Conservation (phyloP, 1,140 invertebrate species). For the Heliconius himera region DNA sequence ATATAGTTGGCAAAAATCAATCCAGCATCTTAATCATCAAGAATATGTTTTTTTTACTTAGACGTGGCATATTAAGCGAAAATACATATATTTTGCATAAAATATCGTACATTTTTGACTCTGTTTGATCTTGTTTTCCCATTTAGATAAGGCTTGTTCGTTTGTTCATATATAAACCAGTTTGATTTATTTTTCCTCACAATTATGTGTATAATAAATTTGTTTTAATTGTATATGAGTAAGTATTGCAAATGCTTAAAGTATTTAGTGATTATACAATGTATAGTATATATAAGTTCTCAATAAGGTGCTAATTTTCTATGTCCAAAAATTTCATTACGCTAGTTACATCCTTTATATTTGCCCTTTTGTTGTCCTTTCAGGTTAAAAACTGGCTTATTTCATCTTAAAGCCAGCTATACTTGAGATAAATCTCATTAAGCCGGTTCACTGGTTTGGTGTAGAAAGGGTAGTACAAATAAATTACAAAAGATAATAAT, state of each 20-base stretch:
- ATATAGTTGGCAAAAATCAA: too few relatives aligned
- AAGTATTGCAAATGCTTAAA: background rate
- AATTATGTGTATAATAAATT: too few relatives aligned
- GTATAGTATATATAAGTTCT: background rate
- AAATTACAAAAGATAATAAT: background rate
- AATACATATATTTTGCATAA: too few relatives aligned
- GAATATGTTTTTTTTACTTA: too few relatives aligned
- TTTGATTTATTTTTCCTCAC: too few relatives aligned
- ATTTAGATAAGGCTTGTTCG: too few relatives aligned
- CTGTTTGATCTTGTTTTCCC: too few relatives aligned
- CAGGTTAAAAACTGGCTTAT: background rate
- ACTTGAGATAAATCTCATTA: constrained; percentile 11
- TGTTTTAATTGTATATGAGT: too few relatives aligned
- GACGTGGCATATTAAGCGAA: too few relatives aligned
- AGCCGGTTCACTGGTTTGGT: background rate
- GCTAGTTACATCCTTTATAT: background rate
- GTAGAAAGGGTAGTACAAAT: background rate
- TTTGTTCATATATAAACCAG: too few relatives aligned
- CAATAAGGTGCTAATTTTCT: background rate
- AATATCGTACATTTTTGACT: too few relatives aligned
- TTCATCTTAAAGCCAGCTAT: constrained; percentile 2
- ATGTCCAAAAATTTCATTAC: background rate
- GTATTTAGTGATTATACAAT: background rate
- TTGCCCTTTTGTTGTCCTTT: background rate
- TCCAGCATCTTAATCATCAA: too few relatives aligned